Percentiles rank a stretch among this genome's conserved stretches.
phyloP scores from a whole-genome alignment of 2,113 vertebrate species.

The Poeciliopsis retropinna region DNA sequence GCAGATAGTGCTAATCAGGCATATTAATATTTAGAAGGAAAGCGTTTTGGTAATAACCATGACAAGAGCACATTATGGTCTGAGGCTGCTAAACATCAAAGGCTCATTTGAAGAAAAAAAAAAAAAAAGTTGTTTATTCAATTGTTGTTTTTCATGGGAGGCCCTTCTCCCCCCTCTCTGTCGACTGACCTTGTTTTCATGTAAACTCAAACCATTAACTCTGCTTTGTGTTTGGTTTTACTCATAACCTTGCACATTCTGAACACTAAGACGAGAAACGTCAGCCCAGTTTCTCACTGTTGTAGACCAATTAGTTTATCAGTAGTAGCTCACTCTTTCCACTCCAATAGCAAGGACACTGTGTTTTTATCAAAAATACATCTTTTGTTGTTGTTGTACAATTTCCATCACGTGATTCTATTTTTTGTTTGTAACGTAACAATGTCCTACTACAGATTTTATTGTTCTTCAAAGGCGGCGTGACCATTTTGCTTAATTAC shows the following conservation, averaged over 20 bases:
- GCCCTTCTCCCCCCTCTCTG: constrained; percentile 31
- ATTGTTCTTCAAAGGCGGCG: not conserved
- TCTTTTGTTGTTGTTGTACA: not conserved
- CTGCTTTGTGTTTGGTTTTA: constrained; percentile 45
- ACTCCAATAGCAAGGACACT: constrained; percentile 10
- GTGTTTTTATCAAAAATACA: constrained; percentile 18
- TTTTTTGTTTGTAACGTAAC: not conserved
- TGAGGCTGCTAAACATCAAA: constrained; percentile 61
- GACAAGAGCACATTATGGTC: constrained; percentile 36
- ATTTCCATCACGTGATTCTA: not conserved
- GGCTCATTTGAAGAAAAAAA: constrained; percentile 13
- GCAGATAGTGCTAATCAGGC: constrained; percentile 47
- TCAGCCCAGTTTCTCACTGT: constrained; percentile 2
- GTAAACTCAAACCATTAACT: constrained; percentile 58
- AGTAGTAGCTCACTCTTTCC: constrained; percentile 31
- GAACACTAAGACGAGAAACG: constrained; percentile 26
- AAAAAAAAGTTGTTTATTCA: constrained; percentile 52
- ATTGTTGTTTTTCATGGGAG: constrained; percentile 53
- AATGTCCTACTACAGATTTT: not conserved
- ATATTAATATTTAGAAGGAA: constrained; percentile 47
- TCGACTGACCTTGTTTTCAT: constrained; percentile 58
- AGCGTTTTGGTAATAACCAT: constrained; percentile 45
- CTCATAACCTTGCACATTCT: constrained; percentile 54
- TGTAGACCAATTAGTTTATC: constrained; percentile 18
- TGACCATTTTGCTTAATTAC: not conserved